These are phyloP conservation scores for Ceriagrion tenellum DNA, from an alignment of 2,888 invertebrate genomes.

Conservation along the genomic window DNA sequence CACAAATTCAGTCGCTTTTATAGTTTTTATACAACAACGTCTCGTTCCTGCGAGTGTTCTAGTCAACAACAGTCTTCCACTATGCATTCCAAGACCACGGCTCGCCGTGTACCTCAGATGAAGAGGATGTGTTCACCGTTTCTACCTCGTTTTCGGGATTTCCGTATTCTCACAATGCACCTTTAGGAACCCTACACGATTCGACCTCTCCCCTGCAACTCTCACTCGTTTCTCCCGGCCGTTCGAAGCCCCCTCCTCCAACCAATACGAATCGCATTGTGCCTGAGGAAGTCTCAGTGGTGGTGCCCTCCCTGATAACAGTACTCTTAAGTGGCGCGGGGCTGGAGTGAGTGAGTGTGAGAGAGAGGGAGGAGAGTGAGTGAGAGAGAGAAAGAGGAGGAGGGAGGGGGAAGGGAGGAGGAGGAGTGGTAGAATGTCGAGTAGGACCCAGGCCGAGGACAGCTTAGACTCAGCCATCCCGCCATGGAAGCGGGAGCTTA, in stretches of 20 bases:
- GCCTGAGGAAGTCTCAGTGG: constrained; percentile 13
- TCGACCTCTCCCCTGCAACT: constrained; percentile 40
- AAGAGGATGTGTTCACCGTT: constrained; percentile 54
- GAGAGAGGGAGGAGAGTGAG: background rate
- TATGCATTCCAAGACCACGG: constrained; percentile 55
- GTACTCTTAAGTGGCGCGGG: constrained; percentile 37
- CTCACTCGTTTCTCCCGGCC: constrained; percentile 43
- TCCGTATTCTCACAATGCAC: constrained; percentile 58
- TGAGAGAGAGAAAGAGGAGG: constrained; percentile 12
- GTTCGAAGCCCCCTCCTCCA: constrained; percentile 9
- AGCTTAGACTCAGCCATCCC: constrained; percentile 78
- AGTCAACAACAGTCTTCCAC: constrained; percentile 63
- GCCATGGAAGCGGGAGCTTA: constrained; percentile 91
- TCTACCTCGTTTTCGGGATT: constrained; percentile 54
- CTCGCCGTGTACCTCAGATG: background rate
- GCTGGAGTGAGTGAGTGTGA: background rate
- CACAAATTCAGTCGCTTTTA: constrained; percentile 48
- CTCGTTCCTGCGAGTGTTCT: constrained; percentile 41
- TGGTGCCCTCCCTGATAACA: constrained; percentile 64
- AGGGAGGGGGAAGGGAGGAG: constrained; percentile 5
- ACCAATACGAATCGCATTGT: constrained; percentile 50
- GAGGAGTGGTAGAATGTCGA: constrained; percentile 61
- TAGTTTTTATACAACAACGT: constrained; percentile 10
- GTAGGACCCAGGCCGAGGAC: constrained; percentile 64
- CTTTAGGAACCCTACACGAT: constrained; percentile 44